Base-by-base conservation (phyloP, 2,113 vertebrate species). In the Copsychus sechellarum region DNA sequence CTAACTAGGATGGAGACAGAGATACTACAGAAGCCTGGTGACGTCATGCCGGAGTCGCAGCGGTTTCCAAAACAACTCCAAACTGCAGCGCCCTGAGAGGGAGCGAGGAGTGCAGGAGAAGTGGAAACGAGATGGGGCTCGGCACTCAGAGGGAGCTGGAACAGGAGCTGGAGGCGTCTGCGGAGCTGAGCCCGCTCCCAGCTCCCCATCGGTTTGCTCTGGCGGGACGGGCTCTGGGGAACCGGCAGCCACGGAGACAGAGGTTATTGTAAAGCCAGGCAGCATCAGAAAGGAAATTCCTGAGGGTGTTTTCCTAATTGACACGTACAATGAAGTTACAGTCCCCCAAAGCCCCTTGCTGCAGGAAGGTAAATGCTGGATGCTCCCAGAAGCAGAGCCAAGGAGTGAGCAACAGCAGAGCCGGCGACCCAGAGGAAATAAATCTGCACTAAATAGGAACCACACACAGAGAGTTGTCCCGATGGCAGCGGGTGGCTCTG, bases 1-100 rank as follows among this genome's bases (percentile, higher is more conserved):
- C 96, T 97, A 97, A 97, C 97, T 90, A 97, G 95, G 93, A 76
- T 96, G 97, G 97, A 97, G 97, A 97, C 97, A 97, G 90, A 97
- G 97, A 96, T 97, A 97, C 97, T 96, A 97, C 93, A 94, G 92
- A 79, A 17, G 51, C 60, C 42, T 6, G 22, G 80, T 98, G 97
- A 98, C 96, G 95, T 98, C 97, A 97, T 80, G 96, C 81, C 7
- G 29, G 92, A 94, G 95, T 23, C 70, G 77, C 81, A 96, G 95
- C 10, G 70, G 92, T 94, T 97, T 96, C 96, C 88, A 94, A 97
- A 97, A 95, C 96, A 94, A 77, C 90, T 95, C 93, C 81, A 69
- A 95, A 86, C 57, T 91, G 71, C 85, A 80, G 95, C 1, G 31
- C 83, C 72, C 58, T 1, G 88, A 50, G 80, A 83, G 73, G 61